phyloP scores from a whole-genome alignment of 2,797 vertebrate species.

The Sylvia borin region DNA sequence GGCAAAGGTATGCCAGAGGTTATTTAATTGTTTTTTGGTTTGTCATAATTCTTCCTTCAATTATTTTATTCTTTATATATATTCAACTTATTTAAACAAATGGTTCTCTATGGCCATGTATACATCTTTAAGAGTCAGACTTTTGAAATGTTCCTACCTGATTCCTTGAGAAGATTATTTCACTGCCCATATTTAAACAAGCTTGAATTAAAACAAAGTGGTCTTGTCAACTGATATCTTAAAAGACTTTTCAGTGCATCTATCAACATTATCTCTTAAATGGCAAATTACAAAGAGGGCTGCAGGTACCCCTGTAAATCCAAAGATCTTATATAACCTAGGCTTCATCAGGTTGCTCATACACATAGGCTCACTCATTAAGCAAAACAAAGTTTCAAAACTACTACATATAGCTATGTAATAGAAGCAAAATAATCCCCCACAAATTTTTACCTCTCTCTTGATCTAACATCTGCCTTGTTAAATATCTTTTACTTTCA shows the following conservation, averaged over 20 bases:
- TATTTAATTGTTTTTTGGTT: neutral
- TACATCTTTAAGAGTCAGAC: neutral
- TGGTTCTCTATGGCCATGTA: neutral
- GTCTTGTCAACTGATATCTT: neutral
- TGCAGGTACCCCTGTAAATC: neutral
- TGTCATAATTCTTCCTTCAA: neutral
- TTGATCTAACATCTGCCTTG: neutral
- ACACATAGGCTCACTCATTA: neutral
- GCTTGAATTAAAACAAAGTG: neutral
- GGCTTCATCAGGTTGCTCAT: neutral
- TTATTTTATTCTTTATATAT: neutral
- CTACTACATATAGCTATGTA: neutral
- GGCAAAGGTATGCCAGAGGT: neutral
- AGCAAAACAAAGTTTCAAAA: neutral
- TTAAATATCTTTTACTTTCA: constrained; percentile 18
- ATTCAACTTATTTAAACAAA: neutral
- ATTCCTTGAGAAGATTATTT: neutral
- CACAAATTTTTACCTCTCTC: neutral
- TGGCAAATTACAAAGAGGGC: neutral
- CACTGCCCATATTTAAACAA: neutral
- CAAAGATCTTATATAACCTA: neutral
- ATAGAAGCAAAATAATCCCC: neutral
- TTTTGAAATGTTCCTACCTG: neutral
- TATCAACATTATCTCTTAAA: neutral
- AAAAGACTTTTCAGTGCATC: neutral